phyloP scores from a whole-genome alignment of 2,888 invertebrate genomes.

The Esperia sulphurella region DNA sequence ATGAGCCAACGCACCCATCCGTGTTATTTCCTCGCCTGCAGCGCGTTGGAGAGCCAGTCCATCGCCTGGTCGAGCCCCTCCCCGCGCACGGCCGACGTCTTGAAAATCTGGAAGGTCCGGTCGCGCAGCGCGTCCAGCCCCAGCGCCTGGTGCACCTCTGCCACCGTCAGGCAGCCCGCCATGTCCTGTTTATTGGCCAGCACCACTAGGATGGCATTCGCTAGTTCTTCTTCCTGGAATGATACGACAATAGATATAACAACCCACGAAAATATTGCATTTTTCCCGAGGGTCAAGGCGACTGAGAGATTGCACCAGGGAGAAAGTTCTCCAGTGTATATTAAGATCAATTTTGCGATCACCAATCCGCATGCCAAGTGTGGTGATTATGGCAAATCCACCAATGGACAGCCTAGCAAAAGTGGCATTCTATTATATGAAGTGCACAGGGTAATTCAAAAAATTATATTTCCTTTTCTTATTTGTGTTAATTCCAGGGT shows the following conservation, averaged over 20 bases:
- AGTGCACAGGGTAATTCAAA: no score
- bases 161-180: slow-evolving; percentile 97
- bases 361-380: no score
- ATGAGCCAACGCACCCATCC: slow-evolving; percentile 6
- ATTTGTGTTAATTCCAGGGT: no score
- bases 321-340: no score
- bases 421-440: no score
- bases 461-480: no score
- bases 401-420: no score
- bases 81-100: slow-evolving; percentile 98
- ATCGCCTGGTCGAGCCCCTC: slow-evolving; percentile 99
- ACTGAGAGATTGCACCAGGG: no score
- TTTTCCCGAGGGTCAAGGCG: no score
- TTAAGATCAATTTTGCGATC: no score
- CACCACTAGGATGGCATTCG: slow-evolving; percentile 96
- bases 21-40: slow-evolving; percentile 92
- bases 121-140: slow-evolving; percentile 97
- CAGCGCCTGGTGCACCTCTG: slow-evolving; percentile 97
- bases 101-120: slow-evolving; percentile 99
- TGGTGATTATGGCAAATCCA: no score
- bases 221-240: slow-evolving; percentile 95
- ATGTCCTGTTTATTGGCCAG: slow-evolving; percentile 99
- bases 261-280: no score
- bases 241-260: not conserved
- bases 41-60: slow-evolving; percentile 98